Evolutionary conservation across 2,797 vertebrate species (phyloP), one percentile per base, ranked within the genome.

Genomic region (Coilia nasus): DNA sequence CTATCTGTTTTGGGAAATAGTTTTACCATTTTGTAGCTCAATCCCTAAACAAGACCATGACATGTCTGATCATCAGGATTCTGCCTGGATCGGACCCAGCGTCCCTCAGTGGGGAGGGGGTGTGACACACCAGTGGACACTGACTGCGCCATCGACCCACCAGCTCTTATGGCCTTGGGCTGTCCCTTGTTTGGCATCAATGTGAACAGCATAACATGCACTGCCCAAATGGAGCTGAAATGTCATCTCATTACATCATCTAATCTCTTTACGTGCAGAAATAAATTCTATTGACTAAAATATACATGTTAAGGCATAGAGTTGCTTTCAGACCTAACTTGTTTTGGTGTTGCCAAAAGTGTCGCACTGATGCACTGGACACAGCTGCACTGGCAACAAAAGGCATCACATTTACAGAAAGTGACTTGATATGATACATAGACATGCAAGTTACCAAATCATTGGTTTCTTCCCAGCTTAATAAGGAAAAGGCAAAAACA

Each of bases 131-230:
- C 89, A 89, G 89, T 64, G 85, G 87, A 90, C 83, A 88, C 83
- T 71, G 82, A 62, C 85, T 85, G 82, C 89, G 83, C 47, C 86
- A 91, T 92, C 19, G 91, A 93, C 91, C 87, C 88, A 31, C 41
- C 82, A 71, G 80, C 88, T 86, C 81, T 81, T 84, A 56, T 75
- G 62, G 88, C 92, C 87, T 83, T 21, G 14, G 89, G 90, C 90
- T 88, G 82, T 84, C 44, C 60, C 54, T 64, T 19, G 21, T 56
- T 62, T 60, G 59, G 50, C 83, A 59, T 67, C 50, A 54, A 4
- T 82, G 31, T 67, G 54, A 31, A 41, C 82, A 75, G 5, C 59
- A 85, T 6, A 81, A 28, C 35, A 87, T 82, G 88, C 78, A 41
- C 50, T 64, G n/a, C 80, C 67, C 82, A 84, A 59, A 82, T 71